A percentile compares a stretch with the other conserved stretches of the same genome.
Evolutionary conservation across 2,113 vertebrate genomes (phyloP).

Genomic region (Antechinus stuartii): DNA sequence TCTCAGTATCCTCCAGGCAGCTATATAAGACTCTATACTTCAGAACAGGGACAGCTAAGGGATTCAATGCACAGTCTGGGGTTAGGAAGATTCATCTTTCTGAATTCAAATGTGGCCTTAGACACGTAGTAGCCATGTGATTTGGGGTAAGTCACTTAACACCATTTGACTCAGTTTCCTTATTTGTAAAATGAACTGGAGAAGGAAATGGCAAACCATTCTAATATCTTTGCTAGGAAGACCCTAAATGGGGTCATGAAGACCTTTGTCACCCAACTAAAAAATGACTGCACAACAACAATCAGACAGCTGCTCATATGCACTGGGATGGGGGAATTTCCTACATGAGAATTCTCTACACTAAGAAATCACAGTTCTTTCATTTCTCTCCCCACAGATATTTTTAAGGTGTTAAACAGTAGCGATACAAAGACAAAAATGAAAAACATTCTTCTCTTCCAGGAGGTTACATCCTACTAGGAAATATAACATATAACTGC

Average conservation of each 20-base stretch:
- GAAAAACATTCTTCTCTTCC: background rate
- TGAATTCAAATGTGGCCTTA: background rate
- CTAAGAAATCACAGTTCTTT: background rate
- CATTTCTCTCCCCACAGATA: background rate
- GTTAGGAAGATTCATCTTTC: background rate
- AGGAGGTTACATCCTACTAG: background rate
- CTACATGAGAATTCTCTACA: background rate
- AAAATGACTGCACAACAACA: background rate
- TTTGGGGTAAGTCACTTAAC: background rate
- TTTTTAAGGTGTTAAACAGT: background rate
- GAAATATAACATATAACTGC: background rate
- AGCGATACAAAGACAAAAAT: background rate
- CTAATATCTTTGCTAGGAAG: background rate
- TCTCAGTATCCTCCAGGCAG: background rate
- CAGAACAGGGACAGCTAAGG: background rate
- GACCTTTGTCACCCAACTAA: background rate
- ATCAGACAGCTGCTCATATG: background rate
- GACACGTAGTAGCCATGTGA: background rate
- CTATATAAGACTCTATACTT: background rate
- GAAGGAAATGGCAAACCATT: background rate
- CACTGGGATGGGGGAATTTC: background rate
- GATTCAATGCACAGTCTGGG: background rate
- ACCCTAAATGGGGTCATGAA: background rate
- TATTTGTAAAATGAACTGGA: background rate
- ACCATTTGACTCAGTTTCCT: background rate